Percentiles rank a stretch among this genome's conserved stretches.
phyloP scores from a whole-genome alignment of 2,888 invertebrate genomes.

The Smittia sp. region DNA sequence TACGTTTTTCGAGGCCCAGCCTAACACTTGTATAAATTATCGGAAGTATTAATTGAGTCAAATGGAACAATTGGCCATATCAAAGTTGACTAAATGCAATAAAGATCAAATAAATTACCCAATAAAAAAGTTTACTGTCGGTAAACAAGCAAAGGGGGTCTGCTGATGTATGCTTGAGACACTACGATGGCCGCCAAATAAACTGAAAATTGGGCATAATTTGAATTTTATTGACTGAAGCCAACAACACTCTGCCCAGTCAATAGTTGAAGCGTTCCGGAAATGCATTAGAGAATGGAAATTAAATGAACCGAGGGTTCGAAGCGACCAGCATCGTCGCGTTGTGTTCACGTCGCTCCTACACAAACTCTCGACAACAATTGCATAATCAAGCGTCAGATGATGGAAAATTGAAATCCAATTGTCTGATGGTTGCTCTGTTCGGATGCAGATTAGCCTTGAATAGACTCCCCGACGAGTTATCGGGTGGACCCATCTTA shows the following conservation, averaged over 20 bases:
- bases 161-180: not conserved
- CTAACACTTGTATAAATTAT: not conserved
- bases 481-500: constrained; percentile 18
- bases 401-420: constrained; percentile 27
- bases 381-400: constrained; percentile 15
- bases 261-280: not conserved
- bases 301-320: not conserved
- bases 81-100: constrained; percentile 34
- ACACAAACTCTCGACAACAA: not conserved
- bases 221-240: constrained; percentile 22
- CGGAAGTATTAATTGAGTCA: constrained; percentile 38
- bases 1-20: not conserved
- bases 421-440: not conserved
- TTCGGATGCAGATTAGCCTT: constrained; percentile 11
- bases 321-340: not conserved
- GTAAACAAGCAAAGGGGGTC: constrained; percentile 7
- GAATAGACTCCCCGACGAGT: not conserved
- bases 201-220: constrained; percentile 6
- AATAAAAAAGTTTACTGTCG: constrained; percentile 32
- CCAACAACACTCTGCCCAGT: not conserved
- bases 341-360: not conserved
- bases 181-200: not conserved
- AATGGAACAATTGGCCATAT: constrained; percentile 33
- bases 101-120: constrained; percentile 38
- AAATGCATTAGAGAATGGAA: not conserved